Percentiles rank a stretch among this genome's conserved stretches.
These are phyloP conservation scores for Narcine bancroftii DNA, from an alignment of 2,113 vertebrate species.

Conservation along the genomic window DNA sequence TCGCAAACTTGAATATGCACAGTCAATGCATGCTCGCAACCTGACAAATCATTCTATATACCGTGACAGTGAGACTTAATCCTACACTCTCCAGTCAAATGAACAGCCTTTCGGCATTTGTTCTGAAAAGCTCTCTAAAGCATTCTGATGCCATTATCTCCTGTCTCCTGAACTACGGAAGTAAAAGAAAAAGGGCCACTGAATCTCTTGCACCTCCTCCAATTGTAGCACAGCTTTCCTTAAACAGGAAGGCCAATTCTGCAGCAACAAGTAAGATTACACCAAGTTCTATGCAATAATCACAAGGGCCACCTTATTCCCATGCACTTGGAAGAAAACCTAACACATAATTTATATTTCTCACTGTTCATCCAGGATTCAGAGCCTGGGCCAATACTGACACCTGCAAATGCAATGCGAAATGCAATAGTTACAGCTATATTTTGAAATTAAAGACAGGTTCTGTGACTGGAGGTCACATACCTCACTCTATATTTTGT, in stretches of 20 bases:
- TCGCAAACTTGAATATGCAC: too few relatives aligned
- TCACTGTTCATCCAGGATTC: not conserved
- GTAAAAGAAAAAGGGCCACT: not conserved
- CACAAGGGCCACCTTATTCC: not conserved
- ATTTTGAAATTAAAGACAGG: not conserved
- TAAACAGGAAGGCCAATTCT: not conserved
- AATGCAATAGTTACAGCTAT: not conserved
- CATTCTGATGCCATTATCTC: not conserved
- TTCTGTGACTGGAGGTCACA: not conserved
- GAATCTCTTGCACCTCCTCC: not conserved
- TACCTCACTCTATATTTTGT: conserved; percentile 2
- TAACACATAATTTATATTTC: not conserved
- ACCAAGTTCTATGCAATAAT: not conserved
- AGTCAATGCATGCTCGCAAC: too few relatives aligned
- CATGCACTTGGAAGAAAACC: too few relatives aligned
- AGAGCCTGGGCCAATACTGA: not conserved
- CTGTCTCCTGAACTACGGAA: not conserved
- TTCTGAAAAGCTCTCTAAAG: not conserved
- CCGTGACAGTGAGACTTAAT: too few relatives aligned
- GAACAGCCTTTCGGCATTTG: too few relatives aligned
- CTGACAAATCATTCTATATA: too few relatives aligned
- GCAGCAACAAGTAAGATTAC: not conserved
- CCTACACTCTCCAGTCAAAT: too few relatives aligned
- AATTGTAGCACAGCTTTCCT: not conserved
- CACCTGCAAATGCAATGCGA: not conserved